Evolutionary conservation across 1,140 invertebrate genomes (phyloP), one percentile per base, ranked within the genome.

Genomic region (Coelopa frigida): DNA sequence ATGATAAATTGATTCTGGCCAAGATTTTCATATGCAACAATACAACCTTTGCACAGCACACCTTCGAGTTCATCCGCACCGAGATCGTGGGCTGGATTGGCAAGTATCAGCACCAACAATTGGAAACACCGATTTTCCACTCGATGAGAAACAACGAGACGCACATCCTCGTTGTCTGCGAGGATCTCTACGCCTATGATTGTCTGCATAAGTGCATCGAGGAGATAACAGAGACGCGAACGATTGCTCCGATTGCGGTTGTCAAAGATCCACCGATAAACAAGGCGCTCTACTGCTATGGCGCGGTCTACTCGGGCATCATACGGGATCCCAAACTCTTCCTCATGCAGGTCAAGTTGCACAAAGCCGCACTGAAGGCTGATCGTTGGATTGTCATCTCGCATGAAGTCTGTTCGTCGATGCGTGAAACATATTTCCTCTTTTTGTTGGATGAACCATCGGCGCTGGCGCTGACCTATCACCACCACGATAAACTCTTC

Each of bases 371-470:
- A 29, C 17, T 48, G 33, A 20, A 31, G 1, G 38, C 40, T 3
- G 46, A 48, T 24, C 23, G 38, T 33, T 48, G 46, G 46, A 41
- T 48, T 22, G 24, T 43, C 5, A 35, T 27, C 18, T 22, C 17
- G 2, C 39, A 35, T 26, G 42, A 48, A 21, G 40, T 48, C 10
- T 48, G 39, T 29, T 15, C 7, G 1, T 22, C 26, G 15, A 20
- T 29, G 27, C 21, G 23, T 11, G 5, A 4, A 2, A 48, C 46
- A 3, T 41, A 37, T 35, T 48, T 42, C 22, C 26, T 48, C 10
- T 48, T 48, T 29, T 14, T 48, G 4, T 24, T 48, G 7, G 46
- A 48, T 20, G 46, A 48, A 43, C 24, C 35, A 14, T 48, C 46
- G n/a, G 29, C 46, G 10, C 20, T 48, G 32, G 40, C 40, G 17